A percentile compares a stretch with the other conserved stretches of the same genome.
These are phyloP conservation scores for Drosophila mimica DNA, from an alignment of 2,888 invertebrate genomes.

Conservation along the genomic window DNA sequence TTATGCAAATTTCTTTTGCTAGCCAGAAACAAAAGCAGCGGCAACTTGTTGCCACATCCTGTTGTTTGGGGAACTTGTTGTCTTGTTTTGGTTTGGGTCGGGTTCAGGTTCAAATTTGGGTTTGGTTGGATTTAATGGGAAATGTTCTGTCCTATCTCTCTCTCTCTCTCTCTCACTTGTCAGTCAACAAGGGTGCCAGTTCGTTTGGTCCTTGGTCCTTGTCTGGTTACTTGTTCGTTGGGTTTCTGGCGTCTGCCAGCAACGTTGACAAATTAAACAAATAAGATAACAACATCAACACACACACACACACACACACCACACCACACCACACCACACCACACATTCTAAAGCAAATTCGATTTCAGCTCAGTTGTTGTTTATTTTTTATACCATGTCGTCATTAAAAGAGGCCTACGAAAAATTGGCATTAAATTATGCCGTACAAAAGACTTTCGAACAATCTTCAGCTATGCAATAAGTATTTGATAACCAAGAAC, in stretches of 20 bases:
- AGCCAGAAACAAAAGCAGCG: slow-evolving; percentile 23
- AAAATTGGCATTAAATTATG: neutral
- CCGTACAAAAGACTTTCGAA: neutral
- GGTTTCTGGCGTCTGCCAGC: slow-evolving; percentile 18
- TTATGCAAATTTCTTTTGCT: slow-evolving; percentile 69
- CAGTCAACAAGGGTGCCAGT: slow-evolving; percentile 43
- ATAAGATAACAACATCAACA: slow-evolving; percentile 65
- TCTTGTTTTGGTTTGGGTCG: neutral
- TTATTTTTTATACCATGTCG: slow-evolving; percentile 13
- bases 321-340: slow-evolving; percentile 3
- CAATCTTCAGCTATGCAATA: neutral
- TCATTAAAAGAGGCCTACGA: neutral
- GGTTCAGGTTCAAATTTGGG: neutral
- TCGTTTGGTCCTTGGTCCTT: neutral
- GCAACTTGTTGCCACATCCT: slow-evolving; percentile 57
- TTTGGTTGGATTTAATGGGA: slow-evolving; percentile 1
- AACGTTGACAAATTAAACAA: slow-evolving; percentile 74
- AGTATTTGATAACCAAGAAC: neutral
- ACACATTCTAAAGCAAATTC: slow-evolving; percentile 45
- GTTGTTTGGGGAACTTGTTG: slow-evolving; percentile 4
- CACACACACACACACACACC: slow-evolving; percentile 5
- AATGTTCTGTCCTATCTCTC: slow-evolving; percentile 3
- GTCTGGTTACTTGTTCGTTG: slow-evolving; percentile 9
- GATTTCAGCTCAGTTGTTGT: slow-evolving; percentile 52
- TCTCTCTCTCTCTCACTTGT: slow-evolving; percentile 18